Percentiles rank a stretch among this genome's conserved stretches.
Conservation (phyloP, 2,888 invertebrate species). For the Dugesia japonica region DNA sequence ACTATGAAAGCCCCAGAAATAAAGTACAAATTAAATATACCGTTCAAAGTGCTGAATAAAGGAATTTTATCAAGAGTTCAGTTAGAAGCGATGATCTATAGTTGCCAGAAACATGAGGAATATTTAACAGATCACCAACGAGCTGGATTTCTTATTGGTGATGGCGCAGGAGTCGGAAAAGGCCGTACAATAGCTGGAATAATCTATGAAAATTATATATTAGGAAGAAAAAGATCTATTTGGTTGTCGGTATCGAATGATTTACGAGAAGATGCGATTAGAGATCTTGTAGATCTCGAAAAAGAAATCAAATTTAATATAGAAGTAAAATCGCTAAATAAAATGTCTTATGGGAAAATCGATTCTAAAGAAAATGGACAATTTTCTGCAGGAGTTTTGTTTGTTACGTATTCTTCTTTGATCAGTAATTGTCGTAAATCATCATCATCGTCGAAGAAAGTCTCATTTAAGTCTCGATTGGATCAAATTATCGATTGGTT, state of each 20-base stretch:
- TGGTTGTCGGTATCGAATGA: slow-evolving; percentile 98
- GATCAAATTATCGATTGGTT: slow-evolving; percentile 96
- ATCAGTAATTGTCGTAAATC: slow-evolving; percentile 67
- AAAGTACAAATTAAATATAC: slow-evolving; percentile 58
- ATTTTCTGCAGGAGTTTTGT: slow-evolving; percentile 82
- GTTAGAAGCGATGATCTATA: slow-evolving; percentile 85
- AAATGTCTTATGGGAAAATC: slow-evolving; percentile 68
- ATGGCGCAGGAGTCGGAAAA: slow-evolving; percentile 66
- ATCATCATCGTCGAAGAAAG: slow-evolving; percentile 60
- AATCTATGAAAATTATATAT: slow-evolving; percentile 85
- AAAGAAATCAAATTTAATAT: slow-evolving; percentile 60
- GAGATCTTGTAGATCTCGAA: slow-evolving; percentile 80
- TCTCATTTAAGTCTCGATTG: slow-evolving; percentile 53
- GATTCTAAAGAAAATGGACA: slow-evolving; percentile 76
- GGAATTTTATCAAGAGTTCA: slow-evolving; percentile 83
- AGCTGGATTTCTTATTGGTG: slow-evolving; percentile 72
- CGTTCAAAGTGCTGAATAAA: slow-evolving; percentile 62
- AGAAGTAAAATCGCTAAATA: slow-evolving; percentile 69
- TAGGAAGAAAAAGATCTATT: slow-evolving; percentile 78
- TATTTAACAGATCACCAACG: slow-evolving; percentile 70
- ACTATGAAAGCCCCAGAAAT: slow-evolving; percentile 85
- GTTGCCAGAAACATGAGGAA: slow-evolving; percentile 82
- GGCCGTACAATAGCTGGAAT: slow-evolving; percentile 92
- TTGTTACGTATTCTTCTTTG: slow-evolving; percentile 88
- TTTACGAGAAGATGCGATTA: slow-evolving; percentile 85